A percentile compares a stretch with the other conserved stretches of the same genome.
These are phyloP conservation scores for Diloba caeruleocephala DNA, from an alignment of 2,888 invertebrate genomes.

Conservation along the genomic window DNA sequence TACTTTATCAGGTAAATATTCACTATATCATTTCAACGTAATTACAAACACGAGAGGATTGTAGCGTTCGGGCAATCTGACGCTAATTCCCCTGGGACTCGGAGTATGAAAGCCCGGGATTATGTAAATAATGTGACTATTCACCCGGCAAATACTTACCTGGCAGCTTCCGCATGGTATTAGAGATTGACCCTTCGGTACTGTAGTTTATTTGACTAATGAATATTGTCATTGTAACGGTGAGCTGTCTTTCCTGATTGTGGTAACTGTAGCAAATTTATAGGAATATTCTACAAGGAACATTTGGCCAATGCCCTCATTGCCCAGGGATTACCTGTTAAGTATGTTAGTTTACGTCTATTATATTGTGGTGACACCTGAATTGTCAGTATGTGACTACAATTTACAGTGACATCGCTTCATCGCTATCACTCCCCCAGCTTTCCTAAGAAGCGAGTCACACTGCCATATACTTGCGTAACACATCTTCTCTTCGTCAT, in stretches of 20 bases:
- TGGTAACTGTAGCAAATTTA: too few species aligned
- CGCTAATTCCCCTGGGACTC: slow-evolving; percentile 13
- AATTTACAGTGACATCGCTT: too few species aligned
- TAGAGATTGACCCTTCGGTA: slow-evolving; percentile 38
- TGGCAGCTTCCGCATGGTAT: slow-evolving; percentile 29
- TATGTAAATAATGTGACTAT: slow-evolving; percentile 53
- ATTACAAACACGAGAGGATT: slow-evolving; percentile 38
- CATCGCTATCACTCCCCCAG: too few species aligned
- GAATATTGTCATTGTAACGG: slow-evolving; percentile 15
- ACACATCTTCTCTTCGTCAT: too few species aligned
- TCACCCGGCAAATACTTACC: slow-evolving; percentile 46
- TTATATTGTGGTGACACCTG: too few species aligned
- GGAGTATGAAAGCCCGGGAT: slow-evolving; percentile 40
- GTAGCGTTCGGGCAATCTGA: slow-evolving; percentile 30
- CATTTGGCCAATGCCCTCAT: too few species aligned
- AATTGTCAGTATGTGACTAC: too few species aligned
- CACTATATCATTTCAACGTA: slow-evolving; percentile 24
- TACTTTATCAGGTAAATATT: slow-evolving; percentile 6
- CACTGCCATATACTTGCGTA: too few species aligned
- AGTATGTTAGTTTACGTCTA: too few species aligned
- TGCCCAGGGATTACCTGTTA: too few species aligned
- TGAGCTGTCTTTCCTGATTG: slow-evolving; percentile 4
- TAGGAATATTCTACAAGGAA: too few species aligned
- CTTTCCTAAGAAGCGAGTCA: too few species aligned
- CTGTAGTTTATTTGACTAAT: slow-evolving; percentile 29